A percentile compares a stretch with the other conserved stretches of the same genome.
Conservation (phyloP, 2,888 invertebrate genomes). For the Mythimna ferrago region DNA sequence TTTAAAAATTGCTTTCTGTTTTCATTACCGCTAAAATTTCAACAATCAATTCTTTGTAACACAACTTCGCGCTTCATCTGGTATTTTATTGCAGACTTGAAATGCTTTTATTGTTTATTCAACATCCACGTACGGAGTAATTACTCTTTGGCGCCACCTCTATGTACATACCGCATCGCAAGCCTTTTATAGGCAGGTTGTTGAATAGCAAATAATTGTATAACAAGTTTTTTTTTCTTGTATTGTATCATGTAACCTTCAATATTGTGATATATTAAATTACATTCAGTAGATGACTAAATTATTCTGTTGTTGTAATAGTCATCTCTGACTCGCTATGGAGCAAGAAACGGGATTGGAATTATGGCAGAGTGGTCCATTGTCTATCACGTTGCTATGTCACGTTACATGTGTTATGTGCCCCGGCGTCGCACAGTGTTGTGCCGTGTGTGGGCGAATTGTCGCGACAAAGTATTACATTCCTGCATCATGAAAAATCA, state of each 20-base stretch:
- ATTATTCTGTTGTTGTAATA: conserved; percentile 79
- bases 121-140: conserved; percentile 70
- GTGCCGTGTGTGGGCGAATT: conserved; percentile 77
- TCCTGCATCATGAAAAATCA: conserved; percentile 46
- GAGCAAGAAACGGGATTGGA: conserved; percentile 71
- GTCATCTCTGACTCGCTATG: conserved; percentile 74
- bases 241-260: conserved; percentile 70
- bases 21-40: conserved; percentile 72
- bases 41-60: conserved; percentile 70
- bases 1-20: conserved; percentile 62
- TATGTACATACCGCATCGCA: conserved; percentile 66
- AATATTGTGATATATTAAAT: conserved; percentile 66
- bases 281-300: conserved; percentile 74
- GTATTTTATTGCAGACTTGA: conserved; percentile 74
- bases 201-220: conserved; percentile 68
- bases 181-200: conserved; percentile 59
- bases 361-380: conserved; percentile 80
- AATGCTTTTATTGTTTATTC: conserved; percentile 75
- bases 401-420: conserved; percentile 78
- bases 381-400: conserved; percentile 84
- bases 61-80: conserved; percentile 74
- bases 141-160: conserved; percentile 78
- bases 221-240: conserved; percentile 66
- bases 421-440: conserved; percentile 75
- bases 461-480: conserved; percentile 63